Conservation (phyloP, 2,113 vertebrate genomes). For the Ellobius talpinus region DNA sequence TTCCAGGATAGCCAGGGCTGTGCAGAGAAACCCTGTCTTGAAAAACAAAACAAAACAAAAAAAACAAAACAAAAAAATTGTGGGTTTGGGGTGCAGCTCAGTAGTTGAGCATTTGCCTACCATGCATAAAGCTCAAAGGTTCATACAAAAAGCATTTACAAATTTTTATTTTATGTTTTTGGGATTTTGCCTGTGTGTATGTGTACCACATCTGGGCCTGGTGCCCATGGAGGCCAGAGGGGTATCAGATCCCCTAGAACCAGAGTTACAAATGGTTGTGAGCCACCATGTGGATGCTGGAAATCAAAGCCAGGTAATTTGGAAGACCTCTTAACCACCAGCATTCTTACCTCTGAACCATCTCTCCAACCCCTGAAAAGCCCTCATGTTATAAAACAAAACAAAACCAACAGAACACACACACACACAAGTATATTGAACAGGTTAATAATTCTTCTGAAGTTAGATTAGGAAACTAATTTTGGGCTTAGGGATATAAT, state of each 20-base stretch:
- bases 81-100: neutral
- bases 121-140: neutral
- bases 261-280: neutral
- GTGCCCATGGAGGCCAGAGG: too few species aligned
- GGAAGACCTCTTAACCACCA: neutral
- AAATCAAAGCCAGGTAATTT: neutral
- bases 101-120: neutral
- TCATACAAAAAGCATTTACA: too few species aligned
- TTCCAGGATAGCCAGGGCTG: neutral
- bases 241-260: neutral
- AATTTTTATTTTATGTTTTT: neutral
- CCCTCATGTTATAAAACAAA: neutral
- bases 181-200: neutral
- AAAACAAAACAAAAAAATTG: neutral
- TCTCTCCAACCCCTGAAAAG: neutral
- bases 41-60: too few species aligned
- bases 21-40: neutral
- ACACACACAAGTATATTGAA: neutral
- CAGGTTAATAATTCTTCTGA: slow-evolving; percentile 25
- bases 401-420: neutral
- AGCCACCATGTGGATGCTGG: neutral
- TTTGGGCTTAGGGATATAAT: neutral
- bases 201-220: too few species aligned
- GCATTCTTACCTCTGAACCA: neutral
- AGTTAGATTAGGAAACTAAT: neutral